These are phyloP conservation scores for Dreissena rostriformis DNA, from an alignment of 1,140 invertebrate species.

Conservation along the genomic window DNA sequence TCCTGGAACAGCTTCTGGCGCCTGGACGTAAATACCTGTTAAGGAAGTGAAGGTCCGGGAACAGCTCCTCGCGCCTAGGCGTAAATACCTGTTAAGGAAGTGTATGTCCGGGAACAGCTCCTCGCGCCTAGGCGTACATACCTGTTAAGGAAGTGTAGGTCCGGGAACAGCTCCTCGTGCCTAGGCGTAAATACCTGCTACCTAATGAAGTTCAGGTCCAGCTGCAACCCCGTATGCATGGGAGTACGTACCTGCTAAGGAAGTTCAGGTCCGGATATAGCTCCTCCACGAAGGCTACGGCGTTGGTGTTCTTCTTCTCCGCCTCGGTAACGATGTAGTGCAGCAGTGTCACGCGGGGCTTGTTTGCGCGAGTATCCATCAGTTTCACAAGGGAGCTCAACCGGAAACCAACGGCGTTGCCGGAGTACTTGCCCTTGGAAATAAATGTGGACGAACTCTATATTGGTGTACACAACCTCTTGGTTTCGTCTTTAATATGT, in stretches of 20 bases:
- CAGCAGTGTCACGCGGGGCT: conserved; percentile 97
- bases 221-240: too few species aligned
- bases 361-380: conserved; percentile 96
- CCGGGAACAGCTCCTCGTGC: too few species aligned
- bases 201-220: too few species aligned
- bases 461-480: background rate
- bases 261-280: too few species aligned
- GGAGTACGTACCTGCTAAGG: too few species aligned
- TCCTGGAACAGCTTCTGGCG: too few species aligned
- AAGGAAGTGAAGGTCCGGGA: too few species aligned
- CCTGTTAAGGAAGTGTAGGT: conserved; percentile 69
- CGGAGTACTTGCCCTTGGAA: conserved; percentile 94
- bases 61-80: too few species aligned
- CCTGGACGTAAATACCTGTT: too few species aligned
- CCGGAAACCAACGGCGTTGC: conserved; percentile 97
- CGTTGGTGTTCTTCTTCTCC: conserved; percentile 72
- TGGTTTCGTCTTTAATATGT: too few species aligned
- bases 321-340: conserved; percentile 90
- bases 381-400: conserved; percentile 96
- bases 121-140: conserved; percentile 32
- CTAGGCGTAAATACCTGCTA: too few species aligned
- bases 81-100: background rate
- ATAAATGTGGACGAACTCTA: background rate
- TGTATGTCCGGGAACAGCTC: background rate
- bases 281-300: conserved; percentile 74